Percentiles rank a stretch among this genome's conserved stretches.
These are phyloP conservation scores for Physocephala rufipes DNA, from an alignment of 2,888 invertebrate genomes.

Conservation along the genomic window DNA sequence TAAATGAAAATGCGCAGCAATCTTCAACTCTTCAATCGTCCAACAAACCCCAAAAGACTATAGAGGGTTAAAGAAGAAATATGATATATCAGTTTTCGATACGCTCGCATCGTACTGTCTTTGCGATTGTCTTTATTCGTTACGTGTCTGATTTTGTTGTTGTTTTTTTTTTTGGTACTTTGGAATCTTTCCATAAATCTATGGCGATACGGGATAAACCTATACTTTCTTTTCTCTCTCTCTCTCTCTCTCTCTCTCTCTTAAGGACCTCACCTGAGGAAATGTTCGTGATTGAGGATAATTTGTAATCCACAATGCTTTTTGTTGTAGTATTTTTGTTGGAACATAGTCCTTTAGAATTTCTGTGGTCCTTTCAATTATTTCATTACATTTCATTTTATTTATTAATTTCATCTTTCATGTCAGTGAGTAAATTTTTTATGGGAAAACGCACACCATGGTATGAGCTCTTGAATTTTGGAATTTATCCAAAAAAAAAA, in stretches of 20 bases:
- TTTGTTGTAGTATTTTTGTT: background rate
- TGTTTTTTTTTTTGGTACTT: background rate
- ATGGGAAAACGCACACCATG: too few species aligned
- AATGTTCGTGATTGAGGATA: conserved; percentile 47
- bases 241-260: background rate
- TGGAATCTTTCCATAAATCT: too few species aligned
- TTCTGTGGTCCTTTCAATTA: too few species aligned
- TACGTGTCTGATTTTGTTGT: background rate
- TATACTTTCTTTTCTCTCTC: background rate
- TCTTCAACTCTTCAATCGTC: background rate
- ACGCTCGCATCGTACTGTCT: conserved; percentile 14
- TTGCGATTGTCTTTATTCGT: conserved; percentile 20
- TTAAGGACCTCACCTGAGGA: background rate
- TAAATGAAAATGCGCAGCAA: conserved; percentile 3
- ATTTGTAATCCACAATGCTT: conserved; percentile 41
- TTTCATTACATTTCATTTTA: too few species aligned
- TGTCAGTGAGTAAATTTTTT: too few species aligned
- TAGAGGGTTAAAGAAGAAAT: conserved; percentile 28
- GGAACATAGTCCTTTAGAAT: too few species aligned
- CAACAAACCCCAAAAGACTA: too few species aligned
- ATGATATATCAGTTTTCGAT: conserved; percentile 31
- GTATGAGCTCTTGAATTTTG: too few species aligned
- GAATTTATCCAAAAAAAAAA: too few species aligned
- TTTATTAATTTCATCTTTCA: too few species aligned
- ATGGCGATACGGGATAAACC: background rate